Percentiles rank a stretch among this genome's conserved stretches.
phyloP scores from a whole-genome alignment of 1,140 invertebrate genomes.

The Tenebrio molitor region DNA sequence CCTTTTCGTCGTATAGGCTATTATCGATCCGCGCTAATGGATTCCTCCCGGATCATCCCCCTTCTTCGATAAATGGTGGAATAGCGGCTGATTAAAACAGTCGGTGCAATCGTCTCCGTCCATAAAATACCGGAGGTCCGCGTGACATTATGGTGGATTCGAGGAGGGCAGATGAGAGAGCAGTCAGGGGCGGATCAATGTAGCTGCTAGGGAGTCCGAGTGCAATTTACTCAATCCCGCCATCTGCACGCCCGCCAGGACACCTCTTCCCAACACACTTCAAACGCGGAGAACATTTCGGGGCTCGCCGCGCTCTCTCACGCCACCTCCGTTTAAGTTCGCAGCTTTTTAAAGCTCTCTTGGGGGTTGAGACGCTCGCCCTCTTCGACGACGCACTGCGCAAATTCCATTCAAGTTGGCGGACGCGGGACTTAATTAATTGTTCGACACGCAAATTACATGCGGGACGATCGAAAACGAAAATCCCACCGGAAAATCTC shows the following conservation, averaged over 20 bases:
- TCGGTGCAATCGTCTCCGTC: slow-evolving; percentile 3
- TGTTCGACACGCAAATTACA: slow-evolving; percentile 16
- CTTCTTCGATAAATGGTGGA: not conserved
- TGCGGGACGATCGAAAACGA: not conserved
- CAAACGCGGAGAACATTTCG: slow-evolving; percentile 13
- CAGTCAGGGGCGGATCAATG: slow-evolving; percentile 51
- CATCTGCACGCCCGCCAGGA: slow-evolving; percentile 48
- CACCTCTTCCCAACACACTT: slow-evolving; percentile 38
- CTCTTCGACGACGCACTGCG: slow-evolving; percentile 33
- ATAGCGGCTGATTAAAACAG: not conserved
- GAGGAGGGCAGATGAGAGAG: slow-evolving; percentile 34
- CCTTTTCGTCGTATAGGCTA: not conserved
- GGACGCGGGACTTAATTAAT: slow-evolving; percentile 14
- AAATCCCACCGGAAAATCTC: slow-evolving; percentile 11
- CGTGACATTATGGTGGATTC: slow-evolving; percentile 20
- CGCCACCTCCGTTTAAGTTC: slow-evolving; percentile 38
- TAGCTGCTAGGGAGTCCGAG: slow-evolving; percentile 44
- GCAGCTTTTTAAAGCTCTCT: slow-evolving; percentile 35
- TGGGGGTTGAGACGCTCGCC: not conserved
- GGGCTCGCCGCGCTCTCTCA: slow-evolving; percentile 20
- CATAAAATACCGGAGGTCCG: slow-evolving; percentile 29
- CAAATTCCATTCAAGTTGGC: slow-evolving; percentile 24
- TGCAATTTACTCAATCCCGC: slow-evolving; percentile 52
- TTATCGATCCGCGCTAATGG: not conserved
- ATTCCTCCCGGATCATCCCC: not conserved